phyloP scores from a whole-genome alignment of 1,140 invertebrate species.

The Mamestra configurata region DNA sequence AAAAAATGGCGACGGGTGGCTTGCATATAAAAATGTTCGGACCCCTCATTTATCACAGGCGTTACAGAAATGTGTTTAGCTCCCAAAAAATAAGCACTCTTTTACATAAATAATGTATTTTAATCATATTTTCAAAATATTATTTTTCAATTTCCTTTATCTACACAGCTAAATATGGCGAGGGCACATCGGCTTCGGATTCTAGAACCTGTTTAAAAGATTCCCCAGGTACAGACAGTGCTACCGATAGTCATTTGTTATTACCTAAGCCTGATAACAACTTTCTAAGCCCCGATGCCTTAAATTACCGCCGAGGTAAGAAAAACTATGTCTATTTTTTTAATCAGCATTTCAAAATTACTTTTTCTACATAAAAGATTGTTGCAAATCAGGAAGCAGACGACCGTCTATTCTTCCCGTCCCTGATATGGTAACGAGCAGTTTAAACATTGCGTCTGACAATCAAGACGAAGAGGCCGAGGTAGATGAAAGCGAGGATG shows the following conservation, averaged over 20 bases:
- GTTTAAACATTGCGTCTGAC: slow-evolving; percentile 92
- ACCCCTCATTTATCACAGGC: neutral
- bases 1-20: too few relatives aligned
- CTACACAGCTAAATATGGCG: slow-evolving; percentile 70
- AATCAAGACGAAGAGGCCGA: slow-evolving; percentile 92
- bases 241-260: slow-evolving; percentile 93
- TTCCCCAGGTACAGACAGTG: slow-evolving; percentile 89
- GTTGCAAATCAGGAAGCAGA: slow-evolving; percentile 90
- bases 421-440: slow-evolving; percentile 95
- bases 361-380: slow-evolving; percentile 3
- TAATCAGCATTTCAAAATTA: neutral
- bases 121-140: neutral
- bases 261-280: slow-evolving; percentile 94
- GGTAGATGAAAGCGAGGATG: slow-evolving; percentile 95
- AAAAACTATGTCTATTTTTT: neutral
- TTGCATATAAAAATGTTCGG: too few relatives aligned
- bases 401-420: slow-evolving; percentile 95
- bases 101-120: neutral
- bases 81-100: neutral
- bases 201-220: slow-evolving; percentile 91
- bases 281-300: slow-evolving; percentile 93
- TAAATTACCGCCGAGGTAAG: slow-evolving; percentile 92
- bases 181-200: slow-evolving; percentile 81
- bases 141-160: slow-evolving; percentile 1
- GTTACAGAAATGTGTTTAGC: neutral